Conservation (phyloP, 2,797 vertebrate genomes). For the Hirundo rustica region DNA sequence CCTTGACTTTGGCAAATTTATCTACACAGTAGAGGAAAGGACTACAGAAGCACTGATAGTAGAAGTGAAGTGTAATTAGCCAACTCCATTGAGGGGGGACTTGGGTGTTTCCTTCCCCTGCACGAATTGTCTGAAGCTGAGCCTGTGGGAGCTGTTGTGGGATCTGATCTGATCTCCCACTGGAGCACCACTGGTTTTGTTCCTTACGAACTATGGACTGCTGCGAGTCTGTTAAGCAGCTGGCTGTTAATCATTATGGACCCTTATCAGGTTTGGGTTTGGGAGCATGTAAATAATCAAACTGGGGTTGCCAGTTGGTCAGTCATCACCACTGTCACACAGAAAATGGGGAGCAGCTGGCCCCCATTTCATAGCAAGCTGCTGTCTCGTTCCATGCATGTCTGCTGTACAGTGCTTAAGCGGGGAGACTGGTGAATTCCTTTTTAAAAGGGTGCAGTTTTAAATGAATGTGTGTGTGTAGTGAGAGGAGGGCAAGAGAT, state of each 20-base stretch:
- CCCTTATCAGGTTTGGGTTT: constrained; percentile 4
- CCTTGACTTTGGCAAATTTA: not conserved
- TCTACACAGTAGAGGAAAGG: not conserved
- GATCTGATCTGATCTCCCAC: not conserved
- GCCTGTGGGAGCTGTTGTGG: not conserved
- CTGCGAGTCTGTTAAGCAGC: not conserved
- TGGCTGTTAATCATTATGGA: constrained; percentile 50
- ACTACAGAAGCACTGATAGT: not conserved
- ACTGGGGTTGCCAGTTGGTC: not conserved
- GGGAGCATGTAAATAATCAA: constrained; percentile 58
- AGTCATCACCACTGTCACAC: not conserved
- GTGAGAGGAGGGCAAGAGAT: not conserved
- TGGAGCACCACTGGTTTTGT: not conserved
- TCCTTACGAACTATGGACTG: not conserved
- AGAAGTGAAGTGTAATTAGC: not conserved
- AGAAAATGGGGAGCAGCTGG: not conserved
- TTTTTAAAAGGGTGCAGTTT: not conserved
- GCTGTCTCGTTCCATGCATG: not conserved
- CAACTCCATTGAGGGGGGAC: not conserved
- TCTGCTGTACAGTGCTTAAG: not conserved
- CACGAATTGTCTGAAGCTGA: not conserved
- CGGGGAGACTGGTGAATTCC: not conserved
- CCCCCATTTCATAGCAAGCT: not conserved
- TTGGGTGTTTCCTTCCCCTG: not conserved
- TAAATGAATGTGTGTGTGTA: not conserved